These are phyloP conservation scores for Hucho hucho DNA, from an alignment of 2,113 vertebrate species.

Conservation along the genomic window DNA sequence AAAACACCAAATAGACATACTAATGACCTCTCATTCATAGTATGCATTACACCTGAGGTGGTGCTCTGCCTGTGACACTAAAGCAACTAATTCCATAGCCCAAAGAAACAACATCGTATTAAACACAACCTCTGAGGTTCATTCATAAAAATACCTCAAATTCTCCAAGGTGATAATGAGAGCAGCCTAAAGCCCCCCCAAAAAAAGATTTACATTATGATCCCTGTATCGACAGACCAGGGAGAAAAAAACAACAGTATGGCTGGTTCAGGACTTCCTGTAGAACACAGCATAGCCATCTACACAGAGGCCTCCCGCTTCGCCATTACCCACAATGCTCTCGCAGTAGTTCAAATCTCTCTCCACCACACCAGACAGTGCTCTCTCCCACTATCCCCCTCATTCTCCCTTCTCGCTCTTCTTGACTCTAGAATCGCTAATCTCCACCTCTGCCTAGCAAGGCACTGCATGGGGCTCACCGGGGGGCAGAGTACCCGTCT, in stretches of 20 bases:
- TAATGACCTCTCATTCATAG: background rate
- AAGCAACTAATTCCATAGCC: background rate
- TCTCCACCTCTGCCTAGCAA: conserved; percentile 80
- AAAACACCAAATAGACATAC: background rate
- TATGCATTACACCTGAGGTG: background rate
- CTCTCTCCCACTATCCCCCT: background rate
- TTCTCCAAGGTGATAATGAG: too few relatives aligned
- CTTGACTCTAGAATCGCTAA: conserved; percentile 79
- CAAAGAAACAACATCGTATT: background rate
- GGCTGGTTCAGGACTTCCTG: too few relatives aligned
- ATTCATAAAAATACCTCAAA: background rate
- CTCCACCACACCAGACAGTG: background rate
- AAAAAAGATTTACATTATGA: background rate
- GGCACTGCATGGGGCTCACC: conserved; percentile 67
- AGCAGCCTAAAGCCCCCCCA: too few relatives aligned
- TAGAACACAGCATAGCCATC: background rate
- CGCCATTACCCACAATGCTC: too few relatives aligned
- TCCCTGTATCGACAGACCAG: background rate
- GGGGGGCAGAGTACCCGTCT: conserved; percentile 78
- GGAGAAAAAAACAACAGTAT: background rate
- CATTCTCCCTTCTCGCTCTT: background rate
- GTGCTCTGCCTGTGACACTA: background rate
- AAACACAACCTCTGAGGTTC: background rate
- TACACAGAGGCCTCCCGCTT: background rate
- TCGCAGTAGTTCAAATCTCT: background rate